phyloP scores from a whole-genome alignment of 1,140 invertebrate species.

The Colletes gigas region DNA sequence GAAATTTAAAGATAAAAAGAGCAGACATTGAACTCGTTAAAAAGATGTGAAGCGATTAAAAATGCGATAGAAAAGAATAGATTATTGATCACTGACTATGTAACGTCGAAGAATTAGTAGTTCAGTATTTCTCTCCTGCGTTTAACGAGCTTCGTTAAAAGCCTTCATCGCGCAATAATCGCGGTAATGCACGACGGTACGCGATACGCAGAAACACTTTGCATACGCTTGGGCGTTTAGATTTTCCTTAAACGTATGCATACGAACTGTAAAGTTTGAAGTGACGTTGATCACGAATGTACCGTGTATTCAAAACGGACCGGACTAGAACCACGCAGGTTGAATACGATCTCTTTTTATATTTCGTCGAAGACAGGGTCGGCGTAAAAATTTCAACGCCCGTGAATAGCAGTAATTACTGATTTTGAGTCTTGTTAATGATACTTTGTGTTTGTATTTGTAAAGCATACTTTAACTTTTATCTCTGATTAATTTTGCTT shows the following conservation, averaged over 20 bases:
- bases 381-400: neutral
- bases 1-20: too few species aligned
- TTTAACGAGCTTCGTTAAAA: neutral
- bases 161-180: neutral
- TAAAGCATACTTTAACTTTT: too few species aligned
- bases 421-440: too few species aligned
- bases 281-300: neutral
- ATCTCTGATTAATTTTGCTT: too few species aligned
- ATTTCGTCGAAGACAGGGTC: neutral
- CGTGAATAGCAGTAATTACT: too few species aligned
- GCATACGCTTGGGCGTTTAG: neutral
- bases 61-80: too few species aligned
- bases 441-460: neutral
- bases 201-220: neutral
- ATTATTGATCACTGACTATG: too few species aligned
- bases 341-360: neutral
- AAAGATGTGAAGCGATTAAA: too few species aligned
- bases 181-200: neutral
- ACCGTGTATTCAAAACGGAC: neutral
- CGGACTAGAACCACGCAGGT: neutral
- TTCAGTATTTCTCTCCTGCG: neutral
- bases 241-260: neutral
- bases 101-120: too few species aligned
- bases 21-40: too few species aligned
- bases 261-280: neutral